A percentile compares a stretch with the other conserved stretches of the same genome.
These are phyloP conservation scores for Porites cylindrica DNA, from an alignment of 92 coral and sea anemone species.

Conservation along the genomic window DNA sequence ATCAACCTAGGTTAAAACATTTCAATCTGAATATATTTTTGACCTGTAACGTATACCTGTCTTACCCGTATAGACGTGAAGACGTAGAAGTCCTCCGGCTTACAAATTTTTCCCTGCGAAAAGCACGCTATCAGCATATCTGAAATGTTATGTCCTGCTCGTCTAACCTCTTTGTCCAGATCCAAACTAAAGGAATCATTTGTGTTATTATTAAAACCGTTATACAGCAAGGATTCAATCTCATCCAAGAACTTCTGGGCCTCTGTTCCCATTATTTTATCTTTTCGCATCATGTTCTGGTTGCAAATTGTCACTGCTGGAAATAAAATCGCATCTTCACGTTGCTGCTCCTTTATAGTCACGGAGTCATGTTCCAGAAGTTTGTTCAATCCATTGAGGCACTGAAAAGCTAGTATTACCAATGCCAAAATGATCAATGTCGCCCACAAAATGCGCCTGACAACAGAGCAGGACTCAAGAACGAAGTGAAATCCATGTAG, in stretches of 20 bases:
- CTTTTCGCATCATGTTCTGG: conserved; percentile 29
- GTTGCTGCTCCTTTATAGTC: background rate
- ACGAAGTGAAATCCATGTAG: conserved; percentile 12
- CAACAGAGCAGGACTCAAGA: background rate
- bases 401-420: background rate
- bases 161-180: conserved; percentile 4
- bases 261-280: conserved; percentile 20
- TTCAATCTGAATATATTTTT: no score
- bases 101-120: background rate
- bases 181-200: background rate
- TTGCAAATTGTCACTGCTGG: conserved; percentile 21
- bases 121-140: conserved; percentile 8
- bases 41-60: background rate
- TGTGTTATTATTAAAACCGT: background rate
- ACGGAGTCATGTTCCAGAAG: background rate
- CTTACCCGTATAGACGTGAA: background rate
- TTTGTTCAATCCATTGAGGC: background rate
- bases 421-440: background rate
- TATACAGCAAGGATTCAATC: background rate
- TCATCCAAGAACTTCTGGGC: conserved; percentile 18
- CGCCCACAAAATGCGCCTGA: background rate
- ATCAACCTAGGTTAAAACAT: no score
- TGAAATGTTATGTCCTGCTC: conserved; percentile 11
- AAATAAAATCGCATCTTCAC: background rate
- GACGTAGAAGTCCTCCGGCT: conserved; percentile 1